phyloP scores from a whole-genome alignment of 2,888 invertebrate genomes.

The Ochlodes sylvanus region DNA sequence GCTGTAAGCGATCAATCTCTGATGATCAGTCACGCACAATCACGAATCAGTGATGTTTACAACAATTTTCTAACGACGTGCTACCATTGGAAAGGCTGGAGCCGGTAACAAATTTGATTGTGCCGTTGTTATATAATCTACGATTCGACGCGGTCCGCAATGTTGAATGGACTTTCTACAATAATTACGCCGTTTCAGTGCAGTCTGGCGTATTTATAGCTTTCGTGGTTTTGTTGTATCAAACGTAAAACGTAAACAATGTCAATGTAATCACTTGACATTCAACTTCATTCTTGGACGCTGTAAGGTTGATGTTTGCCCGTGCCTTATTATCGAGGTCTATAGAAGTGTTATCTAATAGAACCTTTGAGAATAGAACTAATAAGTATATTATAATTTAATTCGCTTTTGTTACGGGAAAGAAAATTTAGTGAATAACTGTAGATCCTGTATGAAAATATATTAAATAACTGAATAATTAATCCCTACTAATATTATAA shows the following conservation, averaged over 20 bases:
- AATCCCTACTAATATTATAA: no score
- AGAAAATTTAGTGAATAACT: no score
- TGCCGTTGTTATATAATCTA: slow-evolving; percentile 38
- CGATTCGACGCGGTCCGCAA: slow-evolving; percentile 33
- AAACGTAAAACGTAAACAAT: background rate
- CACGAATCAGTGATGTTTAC: slow-evolving; percentile 1
- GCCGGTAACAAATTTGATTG: slow-evolving; percentile 33
- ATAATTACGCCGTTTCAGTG: background rate
- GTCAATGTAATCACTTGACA: background rate
- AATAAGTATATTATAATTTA: no score
- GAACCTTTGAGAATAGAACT: no score
- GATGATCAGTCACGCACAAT: no score
- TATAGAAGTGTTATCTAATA: no score
- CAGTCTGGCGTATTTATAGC: background rate
- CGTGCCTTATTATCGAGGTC: no score
- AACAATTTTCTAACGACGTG: slow-evolving; percentile 13
- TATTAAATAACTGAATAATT: no score
- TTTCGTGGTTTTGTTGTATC: background rate
- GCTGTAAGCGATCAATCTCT: no score
- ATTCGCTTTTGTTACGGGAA: no score
- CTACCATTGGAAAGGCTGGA: slow-evolving; percentile 34
- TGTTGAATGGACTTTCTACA: slow-evolving; percentile 22
- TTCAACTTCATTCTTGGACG: background rate
- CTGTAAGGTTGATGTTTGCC: no score
- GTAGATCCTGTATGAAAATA: no score